These are phyloP conservation scores for Periplaneta americana DNA, from an alignment of 1,140 invertebrate species.

Conservation along the genomic window DNA sequence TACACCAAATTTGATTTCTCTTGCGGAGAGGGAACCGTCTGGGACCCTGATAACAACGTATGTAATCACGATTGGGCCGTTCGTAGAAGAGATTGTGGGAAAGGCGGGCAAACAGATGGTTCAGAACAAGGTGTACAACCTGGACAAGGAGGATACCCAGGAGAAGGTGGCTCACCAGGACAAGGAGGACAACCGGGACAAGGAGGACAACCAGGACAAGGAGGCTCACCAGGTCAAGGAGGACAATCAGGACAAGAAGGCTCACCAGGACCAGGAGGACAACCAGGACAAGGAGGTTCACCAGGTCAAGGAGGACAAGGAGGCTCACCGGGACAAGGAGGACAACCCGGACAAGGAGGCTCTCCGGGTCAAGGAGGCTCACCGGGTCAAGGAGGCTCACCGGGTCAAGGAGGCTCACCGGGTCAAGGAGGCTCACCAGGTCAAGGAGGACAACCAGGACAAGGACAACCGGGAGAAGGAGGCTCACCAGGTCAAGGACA, in stretches of 20 bases:
- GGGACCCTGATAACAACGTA: conserved; percentile 55
- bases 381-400: not conserved
- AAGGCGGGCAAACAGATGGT: too few species aligned
- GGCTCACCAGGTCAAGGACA: too few species aligned
- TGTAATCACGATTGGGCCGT: conserved; percentile 62
- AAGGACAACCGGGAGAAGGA: not conserved
- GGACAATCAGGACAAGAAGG: not conserved
- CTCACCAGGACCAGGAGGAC: not conserved
- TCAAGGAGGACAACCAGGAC: not conserved
- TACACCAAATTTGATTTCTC: conserved; percentile 54
- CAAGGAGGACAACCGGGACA: not conserved
- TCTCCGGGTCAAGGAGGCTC: not conserved
- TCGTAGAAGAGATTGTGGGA: conserved; percentile 23
- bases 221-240: not conserved
- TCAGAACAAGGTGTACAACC: not conserved
- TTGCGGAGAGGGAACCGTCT: conserved; percentile 64
- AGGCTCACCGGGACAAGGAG: not conserved
- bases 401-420: not conserved
- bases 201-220: not conserved
- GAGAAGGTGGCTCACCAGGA: not conserved
- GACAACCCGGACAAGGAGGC: not conserved
- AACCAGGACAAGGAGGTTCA: not conserved
- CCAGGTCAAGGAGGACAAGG: not conserved
- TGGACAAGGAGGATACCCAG: too few species aligned
- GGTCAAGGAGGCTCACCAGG: not conserved